Base-by-base conservation (phyloP, 2,797 vertebrate genomes). In the Epinephelus malabaricus region DNA sequence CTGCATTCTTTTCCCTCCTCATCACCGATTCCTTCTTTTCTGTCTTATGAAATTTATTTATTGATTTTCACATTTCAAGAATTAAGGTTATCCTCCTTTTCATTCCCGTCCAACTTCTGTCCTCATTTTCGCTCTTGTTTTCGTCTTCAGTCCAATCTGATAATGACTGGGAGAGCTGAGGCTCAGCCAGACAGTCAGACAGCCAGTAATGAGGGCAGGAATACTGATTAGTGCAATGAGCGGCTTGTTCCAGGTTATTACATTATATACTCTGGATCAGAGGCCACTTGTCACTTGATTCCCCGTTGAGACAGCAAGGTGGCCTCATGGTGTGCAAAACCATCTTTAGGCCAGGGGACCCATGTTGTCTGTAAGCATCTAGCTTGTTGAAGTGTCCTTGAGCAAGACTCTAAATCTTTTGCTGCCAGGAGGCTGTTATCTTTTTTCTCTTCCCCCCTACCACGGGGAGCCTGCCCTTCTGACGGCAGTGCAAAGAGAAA, bases 1-100 rank as follows among this genome's bases (percentile, higher is more conserved):
- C 75, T 78, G 45, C 79, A 75, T 83, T 82, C 55, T 79, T 68
- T 79, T 58, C 58, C 70, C 53, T 83, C 47, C 25, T 83, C 83
- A 64, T 79, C 67, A 84, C 50, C 12, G 11, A 27, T 69, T 78
- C 63, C 15, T 46, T 76, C 61, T 62, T 50, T 46, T 74, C 67
- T 84, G 54, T 25, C 25, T 58, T 69, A 14, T 61, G 46, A 56
- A 45, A 70, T 69, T 18, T 55, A 69, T 82, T 74, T 66, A 73
- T 85, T 72, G 84, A 86, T 85, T 84, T 83, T 83, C 43, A 61
- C n/a, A 51, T 76, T 83, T 80, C 3, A 58, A 53, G 15, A 62
- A 79, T 66, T 59, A 66, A 68, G 25, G 17, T 68, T 51, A 58
- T 46, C 21, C 47, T 55, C 8, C 38, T 66, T 70, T 78, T 67